Evolutionary conservation across 2,888 invertebrate species (phyloP).

Genomic region (Myopa testacea): DNA sequence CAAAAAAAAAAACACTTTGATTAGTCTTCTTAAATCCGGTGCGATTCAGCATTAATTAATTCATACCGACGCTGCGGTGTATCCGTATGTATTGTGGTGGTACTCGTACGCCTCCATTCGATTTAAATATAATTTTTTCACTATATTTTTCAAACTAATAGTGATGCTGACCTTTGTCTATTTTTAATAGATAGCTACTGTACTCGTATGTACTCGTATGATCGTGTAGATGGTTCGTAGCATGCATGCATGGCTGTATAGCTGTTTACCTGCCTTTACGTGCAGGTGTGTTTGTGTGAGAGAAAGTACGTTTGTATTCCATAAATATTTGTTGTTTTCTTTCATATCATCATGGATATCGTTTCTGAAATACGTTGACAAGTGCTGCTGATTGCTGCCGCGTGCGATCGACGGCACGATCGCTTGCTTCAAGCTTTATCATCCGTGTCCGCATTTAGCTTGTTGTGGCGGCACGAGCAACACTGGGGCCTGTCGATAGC

Average conservation of each 20-base stretch:
- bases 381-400: conserved; percentile 32
- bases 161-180: conserved; percentile 32
- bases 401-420: conserved; percentile 26
- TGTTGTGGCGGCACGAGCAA: conserved; percentile 25
- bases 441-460: conserved; percentile 22
- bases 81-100: too few species aligned
- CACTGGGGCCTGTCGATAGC: conserved; percentile 44
- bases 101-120: background rate
- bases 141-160: conserved; percentile 9
- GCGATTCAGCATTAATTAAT: too few species aligned
- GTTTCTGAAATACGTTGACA: conserved; percentile 16
- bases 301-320: background rate
- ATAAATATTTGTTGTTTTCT: background rate
- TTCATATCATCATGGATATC: background rate
- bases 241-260: background rate
- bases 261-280: background rate
- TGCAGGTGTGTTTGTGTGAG: background rate
- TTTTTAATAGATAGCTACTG: conserved; percentile 22
- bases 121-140: background rate
- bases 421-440: conserved; percentile 30
- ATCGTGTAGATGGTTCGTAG: background rate
- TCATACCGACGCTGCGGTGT: too few species aligned
- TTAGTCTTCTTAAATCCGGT: too few species aligned
- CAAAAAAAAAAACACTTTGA: too few species aligned
- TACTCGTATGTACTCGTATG: background rate